A percentile compares a stretch with the other conserved stretches of the same genome.
Conservation (phyloP, 2,888 invertebrate genomes). For the Spisula solida region DNA sequence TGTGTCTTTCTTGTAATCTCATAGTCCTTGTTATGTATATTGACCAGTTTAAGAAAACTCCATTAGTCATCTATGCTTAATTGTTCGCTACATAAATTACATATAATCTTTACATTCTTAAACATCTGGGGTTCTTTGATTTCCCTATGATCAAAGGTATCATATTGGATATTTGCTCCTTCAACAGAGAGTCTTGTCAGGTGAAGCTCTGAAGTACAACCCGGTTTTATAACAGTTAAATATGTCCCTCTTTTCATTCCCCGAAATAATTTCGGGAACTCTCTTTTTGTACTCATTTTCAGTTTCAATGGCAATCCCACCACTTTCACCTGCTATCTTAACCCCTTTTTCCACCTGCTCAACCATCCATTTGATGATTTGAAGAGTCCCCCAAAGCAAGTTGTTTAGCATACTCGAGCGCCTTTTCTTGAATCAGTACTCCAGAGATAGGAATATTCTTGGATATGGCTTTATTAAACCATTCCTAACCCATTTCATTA, state of each 20-base stretch:
- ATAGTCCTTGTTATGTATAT: slow-evolving; percentile 11
- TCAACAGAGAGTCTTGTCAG: slow-evolving; percentile 24
- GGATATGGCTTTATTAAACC: slow-evolving; percentile 45
- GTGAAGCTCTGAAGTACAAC: slow-evolving; percentile 65
- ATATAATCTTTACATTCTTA: slow-evolving; percentile 27
- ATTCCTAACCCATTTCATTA: slow-evolving; percentile 59
- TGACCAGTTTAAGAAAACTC: slow-evolving; percentile 8
- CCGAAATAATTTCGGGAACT: slow-evolving; percentile 37
- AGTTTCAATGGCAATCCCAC: not conserved
- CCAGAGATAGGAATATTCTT: slow-evolving; percentile 48
- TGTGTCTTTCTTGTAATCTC: slow-evolving; percentile 3
- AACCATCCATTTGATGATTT: slow-evolving; percentile 2
- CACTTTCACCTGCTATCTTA: slow-evolving; percentile 37
- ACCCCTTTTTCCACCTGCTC: slow-evolving; percentile 42
- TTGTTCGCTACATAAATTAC: not conserved
- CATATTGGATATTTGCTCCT: not conserved
- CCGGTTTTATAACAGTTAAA: slow-evolving; percentile 74
- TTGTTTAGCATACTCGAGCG: slow-evolving; percentile 28
- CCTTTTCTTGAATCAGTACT: slow-evolving; percentile 28
- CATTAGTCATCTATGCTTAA: slow-evolving; percentile 34
- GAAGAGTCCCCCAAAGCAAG: slow-evolving; percentile 10
- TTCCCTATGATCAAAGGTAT: slow-evolving; percentile 25
- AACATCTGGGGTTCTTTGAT: slow-evolving; percentile 27
- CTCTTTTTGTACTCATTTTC: slow-evolving; percentile 39
- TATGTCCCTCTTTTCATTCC: slow-evolving; percentile 46